These are phyloP conservation scores for Druon quercuslanigerum DNA, from an alignment of 1,140 invertebrate species.

Conservation along the genomic window DNA sequence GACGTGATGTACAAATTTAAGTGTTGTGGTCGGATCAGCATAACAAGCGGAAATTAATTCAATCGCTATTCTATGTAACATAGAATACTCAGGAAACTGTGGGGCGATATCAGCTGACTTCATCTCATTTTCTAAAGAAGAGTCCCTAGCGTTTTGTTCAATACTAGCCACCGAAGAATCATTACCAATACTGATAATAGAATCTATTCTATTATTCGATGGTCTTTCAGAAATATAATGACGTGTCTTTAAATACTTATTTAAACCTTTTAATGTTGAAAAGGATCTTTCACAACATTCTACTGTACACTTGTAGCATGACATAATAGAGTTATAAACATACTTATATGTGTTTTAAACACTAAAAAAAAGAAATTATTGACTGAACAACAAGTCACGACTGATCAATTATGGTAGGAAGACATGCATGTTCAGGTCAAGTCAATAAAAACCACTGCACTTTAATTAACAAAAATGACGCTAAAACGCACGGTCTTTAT, in stretches of 20 bases:
- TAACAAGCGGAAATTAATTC: slow-evolving; percentile 33
- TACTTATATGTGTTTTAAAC: slow-evolving; percentile 16
- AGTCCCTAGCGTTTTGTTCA: not conserved
- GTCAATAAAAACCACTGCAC: too few relatives aligned
- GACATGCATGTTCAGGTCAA: too few relatives aligned
- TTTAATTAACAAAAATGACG: too few relatives aligned
- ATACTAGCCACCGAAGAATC: not conserved
- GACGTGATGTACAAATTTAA: slow-evolving; percentile 30
- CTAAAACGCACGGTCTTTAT: too few relatives aligned
- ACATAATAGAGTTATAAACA: slow-evolving; percentile 1
- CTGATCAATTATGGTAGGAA: too few relatives aligned
- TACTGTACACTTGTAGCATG: slow-evolving; percentile 8
- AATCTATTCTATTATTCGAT: not conserved
- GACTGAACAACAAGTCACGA: too few relatives aligned
- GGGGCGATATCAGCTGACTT: not conserved
- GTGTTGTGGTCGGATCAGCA: slow-evolving; percentile 28
- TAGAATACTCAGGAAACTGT: not conserved
- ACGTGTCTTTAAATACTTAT: slow-evolving; percentile 22
- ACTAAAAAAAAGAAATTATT: too few relatives aligned
- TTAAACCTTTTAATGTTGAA: not conserved
- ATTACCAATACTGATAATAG: not conserved
- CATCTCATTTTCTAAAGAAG: not conserved
- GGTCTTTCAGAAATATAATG: not conserved
- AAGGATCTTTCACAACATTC: slow-evolving; percentile 25
- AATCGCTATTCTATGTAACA: not conserved